phyloP scores from a whole-genome alignment of 2,797 vertebrate species.

The Balearica regulorum region DNA sequence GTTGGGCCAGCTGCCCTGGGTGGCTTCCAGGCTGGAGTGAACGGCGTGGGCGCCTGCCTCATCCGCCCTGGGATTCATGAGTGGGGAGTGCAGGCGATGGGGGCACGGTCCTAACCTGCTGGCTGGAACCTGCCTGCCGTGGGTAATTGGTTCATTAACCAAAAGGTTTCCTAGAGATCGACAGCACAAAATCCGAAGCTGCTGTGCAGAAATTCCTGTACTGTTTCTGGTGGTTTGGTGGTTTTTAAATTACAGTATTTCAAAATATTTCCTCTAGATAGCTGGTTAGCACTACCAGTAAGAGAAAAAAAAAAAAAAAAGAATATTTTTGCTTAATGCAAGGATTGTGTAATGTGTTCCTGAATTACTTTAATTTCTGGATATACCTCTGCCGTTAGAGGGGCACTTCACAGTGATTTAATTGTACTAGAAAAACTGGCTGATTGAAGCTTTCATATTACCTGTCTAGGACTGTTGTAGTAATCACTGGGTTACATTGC shows the following conservation, averaged over 20 bases:
- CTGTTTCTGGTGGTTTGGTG: neutral
- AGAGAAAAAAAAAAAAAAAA: neutral
- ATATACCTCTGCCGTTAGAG: neutral
- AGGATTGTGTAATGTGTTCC: neutral
- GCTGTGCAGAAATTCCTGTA: neutral
- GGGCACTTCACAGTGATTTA: neutral
- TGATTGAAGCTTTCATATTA: neutral
- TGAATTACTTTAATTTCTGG: neutral
- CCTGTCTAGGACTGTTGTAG: neutral
- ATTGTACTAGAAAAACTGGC: neutral
- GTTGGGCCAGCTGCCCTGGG: neutral
- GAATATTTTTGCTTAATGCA: neutral
- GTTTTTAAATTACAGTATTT: neutral
- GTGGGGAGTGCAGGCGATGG: fast-evolving
- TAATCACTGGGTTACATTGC: neutral
- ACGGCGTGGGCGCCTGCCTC: neutral
- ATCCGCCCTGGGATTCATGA: neutral
- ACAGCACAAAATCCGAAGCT: neutral
- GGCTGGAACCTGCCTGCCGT: neutral
- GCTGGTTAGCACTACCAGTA: neutral
- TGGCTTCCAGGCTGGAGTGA: neutral
- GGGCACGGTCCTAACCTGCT: neutral
- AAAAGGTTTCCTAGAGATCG: neutral
- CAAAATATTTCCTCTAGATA: neutral
- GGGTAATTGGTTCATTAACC: fast-evolving